phyloP scores from a whole-genome alignment of 2,113 vertebrate genomes.

The Cavia porcellus region DNA sequence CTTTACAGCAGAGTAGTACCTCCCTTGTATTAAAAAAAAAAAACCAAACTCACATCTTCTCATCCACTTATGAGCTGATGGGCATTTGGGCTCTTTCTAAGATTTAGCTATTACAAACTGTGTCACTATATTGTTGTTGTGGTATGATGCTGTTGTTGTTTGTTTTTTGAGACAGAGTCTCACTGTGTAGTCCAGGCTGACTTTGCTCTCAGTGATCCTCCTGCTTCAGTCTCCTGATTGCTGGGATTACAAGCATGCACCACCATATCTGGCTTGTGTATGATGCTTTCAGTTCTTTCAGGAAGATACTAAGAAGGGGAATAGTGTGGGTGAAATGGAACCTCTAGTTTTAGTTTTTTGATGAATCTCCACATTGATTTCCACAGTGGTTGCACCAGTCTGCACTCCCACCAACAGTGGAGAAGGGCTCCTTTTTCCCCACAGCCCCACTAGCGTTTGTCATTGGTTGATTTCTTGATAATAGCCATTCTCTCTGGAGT shows the following conservation, averaged over 20 bases:
- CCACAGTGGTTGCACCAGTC: too few relatives aligned
- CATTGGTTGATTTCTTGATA: too few relatives aligned
- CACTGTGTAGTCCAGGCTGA: too few relatives aligned
- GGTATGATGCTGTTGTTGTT: background rate
- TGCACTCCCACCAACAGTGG: too few relatives aligned
- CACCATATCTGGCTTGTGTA: background rate
- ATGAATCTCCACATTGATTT: too few relatives aligned
- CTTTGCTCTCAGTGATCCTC: too few relatives aligned
- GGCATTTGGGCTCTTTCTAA: background rate
- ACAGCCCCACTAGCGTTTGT: too few relatives aligned
- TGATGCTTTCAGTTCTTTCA: background rate
- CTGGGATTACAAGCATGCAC: background rate
- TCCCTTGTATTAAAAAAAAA: background rate
- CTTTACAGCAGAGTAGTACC: background rate
- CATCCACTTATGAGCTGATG: background rate
- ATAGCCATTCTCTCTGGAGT: background rate
- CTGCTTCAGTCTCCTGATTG: too few relatives aligned
- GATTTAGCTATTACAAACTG: background rate
- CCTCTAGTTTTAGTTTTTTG: background rate
- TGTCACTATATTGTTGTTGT: background rate
- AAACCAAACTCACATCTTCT: background rate
- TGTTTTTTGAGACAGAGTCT: background rate
- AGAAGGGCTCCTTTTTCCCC: too few relatives aligned
- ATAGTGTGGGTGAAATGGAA: background rate
- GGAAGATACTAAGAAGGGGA: background rate